Evolutionary conservation across 30 jellyfish, hydroid and myxozoan species (phyloP), one percentile per base, ranked within the genome.

Genomic region (Phacellophora camtschatica): DNA sequence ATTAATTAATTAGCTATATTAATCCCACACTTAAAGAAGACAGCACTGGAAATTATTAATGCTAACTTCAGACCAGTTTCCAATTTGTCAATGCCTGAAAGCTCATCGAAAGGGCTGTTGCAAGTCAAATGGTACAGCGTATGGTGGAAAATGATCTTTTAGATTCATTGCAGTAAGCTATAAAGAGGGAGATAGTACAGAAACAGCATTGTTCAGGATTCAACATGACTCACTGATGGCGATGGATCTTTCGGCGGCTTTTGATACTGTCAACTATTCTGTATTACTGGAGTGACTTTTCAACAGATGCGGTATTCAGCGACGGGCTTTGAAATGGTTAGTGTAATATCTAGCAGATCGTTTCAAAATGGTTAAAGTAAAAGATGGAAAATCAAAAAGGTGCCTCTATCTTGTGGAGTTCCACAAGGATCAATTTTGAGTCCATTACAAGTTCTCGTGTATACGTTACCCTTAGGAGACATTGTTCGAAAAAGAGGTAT

Each of bases 341-440:
- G 68, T 22, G 20, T 75, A 66, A 22, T 75, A 19, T 45, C 82
- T 56, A 3, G 67, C 33, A 55, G 15, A 75, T 75, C 62, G 74
- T 16, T 29, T 18, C 16, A 73, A 78, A 59, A 7, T 39, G 15
- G 82, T 78, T 43, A 36, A 59, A 32, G 66, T 42, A 16, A 48
- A 78, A 27, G 49, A 81, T 20, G 68, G n/a, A 27, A 30, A 8
- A 27, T 81, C 92, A 45, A 51, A 8, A 15, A 18, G 76, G 32
- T 39, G 72, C 41, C 68, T 19, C 68, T 81, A 46, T 28, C 73
- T 66, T 81, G 78, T 48, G 87, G 92, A n/a, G 92, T 78, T 49
- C 83, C 90, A 31, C 88, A 75, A 58, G 84, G 84, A 54, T 54
- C 88, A 35, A 28, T 25, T 20, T 66, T 75, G 58, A 34, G 87